Evolutionary conservation across 1,140 invertebrate genomes (phyloP).

Genomic region (Diplogasteroides magnus): DNA sequence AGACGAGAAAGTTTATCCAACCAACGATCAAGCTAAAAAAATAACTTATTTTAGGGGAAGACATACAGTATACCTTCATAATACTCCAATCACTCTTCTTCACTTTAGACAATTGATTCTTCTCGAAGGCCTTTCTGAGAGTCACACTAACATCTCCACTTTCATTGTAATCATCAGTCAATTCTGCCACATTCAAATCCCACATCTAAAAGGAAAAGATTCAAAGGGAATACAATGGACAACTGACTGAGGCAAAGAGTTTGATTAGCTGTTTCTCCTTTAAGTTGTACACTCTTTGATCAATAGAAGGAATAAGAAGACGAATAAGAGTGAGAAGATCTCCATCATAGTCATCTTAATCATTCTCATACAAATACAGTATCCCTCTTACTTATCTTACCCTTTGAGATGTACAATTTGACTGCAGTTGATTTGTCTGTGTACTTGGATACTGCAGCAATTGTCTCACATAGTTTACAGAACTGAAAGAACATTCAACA

Average conservation of each 20-base stretch:
- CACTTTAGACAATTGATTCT: slow-evolving; percentile 1
- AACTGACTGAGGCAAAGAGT: slow-evolving; percentile 12
- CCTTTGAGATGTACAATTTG: slow-evolving; percentile 14
- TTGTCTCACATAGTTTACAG: slow-evolving; percentile 15
- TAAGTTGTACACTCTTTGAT: slow-evolving; percentile 16
- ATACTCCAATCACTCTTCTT: slow-evolving; percentile 22
- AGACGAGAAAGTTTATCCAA: slow-evolving; percentile 16
- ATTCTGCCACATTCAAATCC: slow-evolving; percentile 6
- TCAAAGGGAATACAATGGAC: not conserved
- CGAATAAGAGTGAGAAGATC: slow-evolving; percentile 15
- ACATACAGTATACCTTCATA: slow-evolving; percentile 7
- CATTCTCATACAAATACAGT: not conserved
- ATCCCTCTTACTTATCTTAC: not conserved
- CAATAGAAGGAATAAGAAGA: slow-evolving; percentile 14
- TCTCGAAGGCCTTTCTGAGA: slow-evolving; percentile 12
- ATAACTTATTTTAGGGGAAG: not conserved
- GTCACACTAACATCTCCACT: slow-evolving; percentile 14
- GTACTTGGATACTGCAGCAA: slow-evolving; percentile 2
- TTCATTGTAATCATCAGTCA: slow-evolving; percentile 7
- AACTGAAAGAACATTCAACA: slow-evolving; percentile 16
- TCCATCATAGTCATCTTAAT: slow-evolving; percentile 23
- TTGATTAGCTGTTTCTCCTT: slow-evolving; percentile 21
- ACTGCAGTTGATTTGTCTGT: slow-evolving; percentile 15
- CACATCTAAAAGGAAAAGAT: slow-evolving; percentile 14
- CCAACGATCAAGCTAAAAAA: slow-evolving; percentile 20